These are phyloP conservation scores for Porites cylindrica DNA, from an alignment of 92 coral and sea anemone species.

Conservation along the genomic window DNA sequence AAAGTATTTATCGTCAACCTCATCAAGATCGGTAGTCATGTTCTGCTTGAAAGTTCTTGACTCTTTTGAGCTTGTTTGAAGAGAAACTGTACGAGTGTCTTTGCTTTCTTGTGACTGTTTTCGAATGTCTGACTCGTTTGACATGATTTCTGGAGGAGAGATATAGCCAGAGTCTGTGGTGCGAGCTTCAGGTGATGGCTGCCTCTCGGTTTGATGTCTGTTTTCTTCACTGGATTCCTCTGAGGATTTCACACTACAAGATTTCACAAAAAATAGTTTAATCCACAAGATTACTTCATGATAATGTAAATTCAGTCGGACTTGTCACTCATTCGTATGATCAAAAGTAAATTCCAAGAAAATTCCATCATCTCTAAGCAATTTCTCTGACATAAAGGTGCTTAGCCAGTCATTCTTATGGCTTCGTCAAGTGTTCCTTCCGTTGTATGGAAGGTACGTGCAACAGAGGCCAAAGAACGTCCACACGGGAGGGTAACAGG, in stretches of 20 bases:
- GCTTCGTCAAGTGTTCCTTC: no score
- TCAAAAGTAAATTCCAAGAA: no score
- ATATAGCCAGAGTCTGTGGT: slow-evolving; percentile 99
- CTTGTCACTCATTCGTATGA: no score
- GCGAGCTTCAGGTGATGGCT: slow-evolving; percentile 88
- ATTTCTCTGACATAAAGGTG: no score
- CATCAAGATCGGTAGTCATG: slow-evolving; percentile 76
- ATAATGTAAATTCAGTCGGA: no score
- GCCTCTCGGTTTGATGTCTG: slow-evolving; percentile 61
- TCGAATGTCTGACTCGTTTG: slow-evolving; percentile 47
- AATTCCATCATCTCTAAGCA: no score
- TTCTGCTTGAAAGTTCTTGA: slow-evolving; percentile 40
- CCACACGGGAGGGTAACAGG: no score
- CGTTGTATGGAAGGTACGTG: no score
- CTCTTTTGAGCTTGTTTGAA: slow-evolving; percentile 51
- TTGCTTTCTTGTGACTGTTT: slow-evolving; percentile 37
- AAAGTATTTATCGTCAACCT: slow-evolving; percentile 78
- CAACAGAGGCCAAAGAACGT: no score
- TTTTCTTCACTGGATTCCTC: slow-evolving; percentile 25
- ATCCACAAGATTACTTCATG: no score
- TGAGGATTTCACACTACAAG: neutral
- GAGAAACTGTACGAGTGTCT: slow-evolving; percentile 29
- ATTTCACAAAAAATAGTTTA: neutral
- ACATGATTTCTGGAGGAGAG: slow-evolving; percentile 92
- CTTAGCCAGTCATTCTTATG: no score